Evolutionary conservation across 2,797 vertebrate species (phyloP).

Genomic region (Lagodon rhomboides): DNA sequence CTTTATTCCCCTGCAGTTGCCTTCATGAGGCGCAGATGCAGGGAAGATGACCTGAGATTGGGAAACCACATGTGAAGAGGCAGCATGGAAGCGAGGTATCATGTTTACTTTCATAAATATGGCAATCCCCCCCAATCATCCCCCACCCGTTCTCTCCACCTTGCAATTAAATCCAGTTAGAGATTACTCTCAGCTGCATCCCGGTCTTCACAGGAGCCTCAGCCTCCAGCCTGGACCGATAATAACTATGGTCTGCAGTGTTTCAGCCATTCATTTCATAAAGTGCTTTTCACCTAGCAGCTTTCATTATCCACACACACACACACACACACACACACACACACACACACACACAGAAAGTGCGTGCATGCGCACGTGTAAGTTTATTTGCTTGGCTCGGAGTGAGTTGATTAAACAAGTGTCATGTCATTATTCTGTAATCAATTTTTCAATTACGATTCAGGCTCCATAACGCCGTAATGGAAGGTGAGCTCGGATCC

Average conservation of each 20-base stretch:
- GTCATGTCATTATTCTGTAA: slow-evolving; percentile 71
- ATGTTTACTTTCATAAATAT: slow-evolving; percentile 87
- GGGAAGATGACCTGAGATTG: slow-evolving; percentile 84
- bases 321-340: no score
- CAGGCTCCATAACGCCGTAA: slow-evolving; percentile 39
- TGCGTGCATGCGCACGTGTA: slow-evolving; percentile 41
- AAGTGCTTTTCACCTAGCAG: slow-evolving; percentile 82
- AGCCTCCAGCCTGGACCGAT: slow-evolving; percentile 81
- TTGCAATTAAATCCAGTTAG: slow-evolving; percentile 85
- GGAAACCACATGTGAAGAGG: slow-evolving; percentile 87
- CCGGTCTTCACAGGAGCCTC: slow-evolving; percentile 81
- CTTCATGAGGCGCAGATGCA: slow-evolving; percentile 85
- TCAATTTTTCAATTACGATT: slow-evolving; percentile 73
- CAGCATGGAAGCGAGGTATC: slow-evolving; percentile 75
- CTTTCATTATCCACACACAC: slow-evolving; percentile 77
- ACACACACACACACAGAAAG: no score
- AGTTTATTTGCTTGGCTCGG: slow-evolving; percentile 57
- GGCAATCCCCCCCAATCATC: slow-evolving; percentile 82
- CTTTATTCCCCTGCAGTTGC: slow-evolving; percentile 84
- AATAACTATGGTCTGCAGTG: slow-evolving; percentile 79
- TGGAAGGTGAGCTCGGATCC: slow-evolving; percentile 67
- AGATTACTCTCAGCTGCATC: slow-evolving; percentile 84
- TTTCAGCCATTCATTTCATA: slow-evolving; percentile 85
- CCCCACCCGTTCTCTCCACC: slow-evolving; percentile 63
- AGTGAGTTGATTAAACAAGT: slow-evolving; percentile 72